These are phyloP conservation scores for Apotomis betuletana DNA, from an alignment of 2,888 invertebrate species.

Conservation along the genomic window DNA sequence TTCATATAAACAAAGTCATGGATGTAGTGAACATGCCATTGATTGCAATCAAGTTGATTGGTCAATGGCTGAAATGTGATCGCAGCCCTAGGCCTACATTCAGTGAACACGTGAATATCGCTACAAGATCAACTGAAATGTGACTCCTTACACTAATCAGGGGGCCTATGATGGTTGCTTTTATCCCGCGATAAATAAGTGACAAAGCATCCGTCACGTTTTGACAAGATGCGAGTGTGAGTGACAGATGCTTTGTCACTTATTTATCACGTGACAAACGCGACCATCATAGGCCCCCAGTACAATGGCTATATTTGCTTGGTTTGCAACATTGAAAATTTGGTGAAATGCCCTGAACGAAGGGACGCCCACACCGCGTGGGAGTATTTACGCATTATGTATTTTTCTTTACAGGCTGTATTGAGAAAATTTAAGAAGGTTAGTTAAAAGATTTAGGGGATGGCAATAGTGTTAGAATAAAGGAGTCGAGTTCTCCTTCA, in stretches of 20 bases:
- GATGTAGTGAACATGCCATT: too few relatives aligned
- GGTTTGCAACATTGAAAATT: not conserved
- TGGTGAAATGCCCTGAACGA: constrained; percentile 20
- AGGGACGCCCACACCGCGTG: constrained; percentile 29
- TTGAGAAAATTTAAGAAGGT: not conserved
- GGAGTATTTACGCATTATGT: constrained; percentile 10
- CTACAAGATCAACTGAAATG: not conserved
- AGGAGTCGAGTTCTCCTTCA: not conserved
- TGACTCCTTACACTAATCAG: not conserved
- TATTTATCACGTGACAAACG: too few relatives aligned
- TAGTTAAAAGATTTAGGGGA: not conserved
- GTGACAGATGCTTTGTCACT: too few relatives aligned
- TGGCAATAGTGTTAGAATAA: not conserved
- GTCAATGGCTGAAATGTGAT: constrained; percentile 22
- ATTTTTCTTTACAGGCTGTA: constrained; percentile 27
- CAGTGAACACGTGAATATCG: constrained; percentile 12
- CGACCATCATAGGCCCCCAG: too few relatives aligned
- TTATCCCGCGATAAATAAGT: too few relatives aligned
- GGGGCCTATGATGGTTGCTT: too few relatives aligned
- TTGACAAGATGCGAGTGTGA: too few relatives aligned
- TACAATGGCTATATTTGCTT: constrained; percentile 1
- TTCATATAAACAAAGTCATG: too few relatives aligned
- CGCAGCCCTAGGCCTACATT: constrained; percentile 28
- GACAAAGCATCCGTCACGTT: too few relatives aligned
- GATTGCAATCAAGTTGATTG: too few relatives aligned